Evolutionary conservation across 1,140 invertebrate genomes (phyloP).

Genomic region (Aphis gossypii): DNA sequence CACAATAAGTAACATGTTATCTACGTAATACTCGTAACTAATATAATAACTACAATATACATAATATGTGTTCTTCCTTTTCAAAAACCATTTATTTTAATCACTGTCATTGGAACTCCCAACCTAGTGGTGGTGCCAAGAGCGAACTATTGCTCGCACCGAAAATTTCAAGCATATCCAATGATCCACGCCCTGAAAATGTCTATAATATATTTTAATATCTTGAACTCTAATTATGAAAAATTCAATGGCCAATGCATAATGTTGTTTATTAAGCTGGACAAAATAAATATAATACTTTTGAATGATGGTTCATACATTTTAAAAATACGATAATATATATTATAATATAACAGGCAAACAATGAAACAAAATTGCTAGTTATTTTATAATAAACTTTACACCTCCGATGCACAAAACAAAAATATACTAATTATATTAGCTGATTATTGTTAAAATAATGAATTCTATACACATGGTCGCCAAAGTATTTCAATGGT

Average conservation of each 20-base stretch:
- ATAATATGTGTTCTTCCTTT: neutral
- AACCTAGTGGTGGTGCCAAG: neutral
- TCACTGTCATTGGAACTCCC: neutral
- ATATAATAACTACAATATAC: neutral
- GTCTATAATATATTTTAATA: neutral
- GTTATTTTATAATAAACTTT: no score
- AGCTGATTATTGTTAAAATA: no score
- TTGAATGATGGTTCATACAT: no score
- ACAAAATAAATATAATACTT: neutral
- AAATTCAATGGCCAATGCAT: neutral
- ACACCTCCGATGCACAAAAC: no score
- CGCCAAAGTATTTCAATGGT: no score
- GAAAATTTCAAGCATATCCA: neutral
- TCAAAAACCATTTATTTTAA: neutral
- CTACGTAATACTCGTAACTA: neutral
- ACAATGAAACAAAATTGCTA: no score
- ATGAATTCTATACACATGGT: no score
- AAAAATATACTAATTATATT: no score
- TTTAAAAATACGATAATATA: no score
- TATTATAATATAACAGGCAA: no score
- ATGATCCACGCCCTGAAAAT: neutral
- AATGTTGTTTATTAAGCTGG: neutral
- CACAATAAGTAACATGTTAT: neutral
- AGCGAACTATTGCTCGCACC: neutral
- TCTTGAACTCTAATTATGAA: neutral